Conservation (phyloP, 2,113 vertebrate genomes). For the Psittacus erithacus region DNA sequence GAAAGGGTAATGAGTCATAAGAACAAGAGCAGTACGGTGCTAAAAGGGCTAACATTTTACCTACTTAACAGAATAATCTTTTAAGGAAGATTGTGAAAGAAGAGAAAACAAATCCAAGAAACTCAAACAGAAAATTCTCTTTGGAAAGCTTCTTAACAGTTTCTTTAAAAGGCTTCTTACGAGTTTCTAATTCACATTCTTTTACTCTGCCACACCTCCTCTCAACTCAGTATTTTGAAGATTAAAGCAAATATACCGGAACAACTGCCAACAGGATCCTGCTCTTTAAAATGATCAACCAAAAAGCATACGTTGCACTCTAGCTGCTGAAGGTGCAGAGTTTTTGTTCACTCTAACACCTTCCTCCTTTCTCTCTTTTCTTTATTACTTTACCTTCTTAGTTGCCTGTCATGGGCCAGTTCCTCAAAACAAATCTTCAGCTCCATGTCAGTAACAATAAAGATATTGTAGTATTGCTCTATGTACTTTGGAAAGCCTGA, state of each 20-base stretch:
- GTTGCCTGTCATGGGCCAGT: neutral
- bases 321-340: neutral
- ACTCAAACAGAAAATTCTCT: neutral
- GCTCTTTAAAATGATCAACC: neutral
- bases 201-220: neutral
- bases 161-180: neutral
- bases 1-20: neutral
- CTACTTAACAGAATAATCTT: neutral
- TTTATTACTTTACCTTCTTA: neutral
- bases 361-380: neutral
- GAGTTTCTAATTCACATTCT: slow-evolving; percentile 14
- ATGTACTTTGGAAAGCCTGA: neutral
- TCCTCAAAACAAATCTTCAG: neutral
- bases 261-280: neutral
- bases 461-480: neutral
- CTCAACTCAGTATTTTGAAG: neutral
- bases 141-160: neutral
- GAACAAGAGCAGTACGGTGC: neutral
- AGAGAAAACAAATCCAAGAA: neutral
- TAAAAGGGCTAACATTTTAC: neutral
- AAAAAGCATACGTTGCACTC: neutral
- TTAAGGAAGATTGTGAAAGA: neutral
- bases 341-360: neutral
- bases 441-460: neutral
- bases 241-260: slow-evolving; percentile 2